Evolutionary conservation across 2,888 invertebrate genomes (phyloP).

Genomic region (Lepidochitona cinerea): DNA sequence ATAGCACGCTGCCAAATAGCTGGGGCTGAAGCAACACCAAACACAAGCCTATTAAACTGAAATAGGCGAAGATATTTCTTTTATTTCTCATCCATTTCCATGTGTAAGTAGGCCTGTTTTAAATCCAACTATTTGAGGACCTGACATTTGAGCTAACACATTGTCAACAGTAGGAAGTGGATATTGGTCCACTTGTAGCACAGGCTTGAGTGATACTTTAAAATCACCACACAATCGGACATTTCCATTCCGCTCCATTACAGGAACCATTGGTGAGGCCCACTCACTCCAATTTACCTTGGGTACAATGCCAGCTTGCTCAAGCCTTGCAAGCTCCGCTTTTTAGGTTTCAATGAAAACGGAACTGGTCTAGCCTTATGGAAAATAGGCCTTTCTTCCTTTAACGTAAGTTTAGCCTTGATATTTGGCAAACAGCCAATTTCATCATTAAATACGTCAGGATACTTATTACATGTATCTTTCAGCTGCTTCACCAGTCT

Average conservation of each 20-base stretch:
- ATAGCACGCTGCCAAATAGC: slow-evolving; percentile 35
- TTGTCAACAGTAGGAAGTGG: slow-evolving; percentile 26
- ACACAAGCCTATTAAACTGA: slow-evolving; percentile 29
- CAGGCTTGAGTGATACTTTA: slow-evolving; percentile 24
- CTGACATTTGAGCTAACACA: not conserved
- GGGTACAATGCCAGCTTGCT: slow-evolving; percentile 19
- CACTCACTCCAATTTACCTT: slow-evolving; percentile 33
- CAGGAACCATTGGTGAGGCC: slow-evolving; percentile 48
- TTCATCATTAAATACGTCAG: not conserved
- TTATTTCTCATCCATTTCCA: slow-evolving; percentile 25
- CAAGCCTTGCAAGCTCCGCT: slow-evolving; percentile 13
- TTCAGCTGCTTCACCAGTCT: not conserved
- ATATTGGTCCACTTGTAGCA: slow-evolving; percentile 18
- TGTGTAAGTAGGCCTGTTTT: slow-evolving; percentile 30
- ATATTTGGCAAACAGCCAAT: not conserved
- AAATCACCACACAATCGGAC: slow-evolving; percentile 31
- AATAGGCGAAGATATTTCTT: slow-evolving; percentile 26
- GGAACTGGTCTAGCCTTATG: not conserved
- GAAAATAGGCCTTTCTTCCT: not conserved
- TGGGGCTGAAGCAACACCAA: slow-evolving; percentile 32
- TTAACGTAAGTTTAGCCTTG: not conserved
- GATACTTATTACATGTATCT: not conserved
- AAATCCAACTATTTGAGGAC: slow-evolving; percentile 32
- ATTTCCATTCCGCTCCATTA: slow-evolving; percentile 35
- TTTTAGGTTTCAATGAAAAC: slow-evolving; percentile 24